phyloP scores from a whole-genome alignment of 92 coral and sea anemone genomes.

The Micromussa lordhowensis region DNA sequence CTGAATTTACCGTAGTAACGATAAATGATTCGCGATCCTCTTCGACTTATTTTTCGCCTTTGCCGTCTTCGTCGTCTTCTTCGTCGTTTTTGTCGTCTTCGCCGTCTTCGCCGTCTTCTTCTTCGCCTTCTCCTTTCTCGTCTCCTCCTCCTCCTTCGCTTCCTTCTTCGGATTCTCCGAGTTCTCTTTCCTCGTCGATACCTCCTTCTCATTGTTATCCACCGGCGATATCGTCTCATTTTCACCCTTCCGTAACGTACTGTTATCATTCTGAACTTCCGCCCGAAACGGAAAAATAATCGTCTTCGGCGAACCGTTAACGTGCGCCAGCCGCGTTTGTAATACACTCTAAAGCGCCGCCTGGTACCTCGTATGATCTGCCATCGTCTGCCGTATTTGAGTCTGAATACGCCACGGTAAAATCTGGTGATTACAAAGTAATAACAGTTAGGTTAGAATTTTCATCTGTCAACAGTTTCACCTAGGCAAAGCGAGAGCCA shows the following conservation, averaged over 20 bases:
- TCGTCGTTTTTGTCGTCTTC: background rate
- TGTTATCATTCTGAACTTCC: background rate
- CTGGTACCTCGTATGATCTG: background rate
- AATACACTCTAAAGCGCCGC: background rate
- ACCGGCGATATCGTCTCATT: background rate
- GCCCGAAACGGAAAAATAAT: background rate
- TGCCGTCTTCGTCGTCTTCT: background rate
- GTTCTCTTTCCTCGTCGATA: constrained; percentile 15
- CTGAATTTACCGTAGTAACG: background rate
- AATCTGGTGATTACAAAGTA: background rate
- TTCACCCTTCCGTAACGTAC: background rate
- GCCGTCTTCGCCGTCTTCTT: background rate
- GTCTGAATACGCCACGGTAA: background rate
- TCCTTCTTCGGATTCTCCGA: background rate
- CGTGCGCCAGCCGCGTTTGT: background rate
- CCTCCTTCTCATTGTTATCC: background rate
- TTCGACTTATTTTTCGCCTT: background rate
- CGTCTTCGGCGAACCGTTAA: background rate
- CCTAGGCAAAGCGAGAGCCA: no score
- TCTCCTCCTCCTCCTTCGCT: background rate
- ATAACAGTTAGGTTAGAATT: background rate
- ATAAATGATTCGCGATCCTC: background rate
- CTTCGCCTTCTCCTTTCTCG: background rate
- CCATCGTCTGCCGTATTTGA: background rate
- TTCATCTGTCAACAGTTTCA: background rate